Percentiles rank a stretch among this genome's conserved stretches.
phyloP scores from a whole-genome alignment of 2,888 invertebrate species.

The Drosophila ustulata region DNA sequence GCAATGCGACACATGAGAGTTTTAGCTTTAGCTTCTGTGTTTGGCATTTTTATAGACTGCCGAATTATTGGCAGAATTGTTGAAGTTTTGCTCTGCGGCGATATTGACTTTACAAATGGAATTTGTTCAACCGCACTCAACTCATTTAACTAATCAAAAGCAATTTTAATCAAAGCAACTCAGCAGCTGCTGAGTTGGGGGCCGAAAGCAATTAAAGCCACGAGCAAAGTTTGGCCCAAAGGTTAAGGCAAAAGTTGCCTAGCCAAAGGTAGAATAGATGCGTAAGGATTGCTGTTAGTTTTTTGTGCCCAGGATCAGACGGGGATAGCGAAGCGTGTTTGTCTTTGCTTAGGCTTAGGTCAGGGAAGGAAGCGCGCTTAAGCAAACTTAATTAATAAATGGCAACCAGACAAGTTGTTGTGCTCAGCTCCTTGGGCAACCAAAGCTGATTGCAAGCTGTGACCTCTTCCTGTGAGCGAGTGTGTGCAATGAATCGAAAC shows the following conservation, averaged over 20 bases:
- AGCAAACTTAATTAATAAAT: conserved; percentile 77
- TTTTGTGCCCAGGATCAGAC: conserved; percentile 37
- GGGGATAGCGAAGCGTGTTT: conserved; percentile 27
- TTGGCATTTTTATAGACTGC: conserved; percentile 67
- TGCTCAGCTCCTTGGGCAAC: neutral
- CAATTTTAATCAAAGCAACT: conserved; percentile 73
- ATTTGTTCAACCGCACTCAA: conserved; percentile 48
- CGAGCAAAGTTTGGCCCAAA: conserved; percentile 72
- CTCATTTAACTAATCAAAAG: conserved; percentile 78
- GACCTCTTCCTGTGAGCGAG: conserved; percentile 36
- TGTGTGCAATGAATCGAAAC: conserved; percentile 79
- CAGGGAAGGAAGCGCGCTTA: conserved; percentile 51
- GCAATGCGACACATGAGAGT: conserved; percentile 26
- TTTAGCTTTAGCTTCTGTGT: conserved; percentile 33
- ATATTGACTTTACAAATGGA: conserved; percentile 65
- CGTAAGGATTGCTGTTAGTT: conserved; percentile 58
- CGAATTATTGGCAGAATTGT: conserved; percentile 51
- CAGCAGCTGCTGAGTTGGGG: conserved; percentile 23
- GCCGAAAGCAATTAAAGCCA: conserved; percentile 76
- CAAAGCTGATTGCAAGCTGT: conserved; percentile 56
- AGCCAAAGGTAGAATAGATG: conserved; percentile 29
- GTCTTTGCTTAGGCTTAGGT: conserved; percentile 47
- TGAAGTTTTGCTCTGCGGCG: conserved; percentile 1
- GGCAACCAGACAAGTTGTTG: conserved; percentile 46
- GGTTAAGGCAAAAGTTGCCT: conserved; percentile 68